Evolutionary conservation across 2,888 invertebrate genomes (phyloP).

Genomic region (Lamellibrachia satsuma): DNA sequence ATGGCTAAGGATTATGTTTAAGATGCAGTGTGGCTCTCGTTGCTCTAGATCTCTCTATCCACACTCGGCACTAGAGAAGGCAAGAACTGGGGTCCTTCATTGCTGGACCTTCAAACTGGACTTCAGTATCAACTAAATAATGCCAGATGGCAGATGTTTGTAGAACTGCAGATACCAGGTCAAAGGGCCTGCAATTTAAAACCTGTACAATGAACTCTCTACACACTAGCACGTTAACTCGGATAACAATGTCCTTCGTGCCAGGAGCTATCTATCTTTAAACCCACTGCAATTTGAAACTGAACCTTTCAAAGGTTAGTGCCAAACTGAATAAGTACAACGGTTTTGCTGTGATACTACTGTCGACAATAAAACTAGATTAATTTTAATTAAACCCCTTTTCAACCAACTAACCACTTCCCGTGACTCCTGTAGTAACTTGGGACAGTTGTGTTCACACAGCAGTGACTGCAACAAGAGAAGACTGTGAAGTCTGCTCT

Average conservation of each 20-base stretch:
- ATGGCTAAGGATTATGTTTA: not conserved
- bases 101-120: not conserved
- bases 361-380: no score
- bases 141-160: not conserved
- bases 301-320: no score
- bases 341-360: no score
- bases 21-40: not conserved
- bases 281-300: no score
- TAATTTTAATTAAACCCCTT: no score
- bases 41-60: not conserved
- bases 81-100: not conserved
- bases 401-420: slow-evolving; percentile 45
- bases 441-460: slow-evolving; percentile 46
- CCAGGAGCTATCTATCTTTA: no score
- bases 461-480: slow-evolving; percentile 53
- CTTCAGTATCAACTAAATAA: not conserved
- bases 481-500: slow-evolving; percentile 48
- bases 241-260: not conserved
- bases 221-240: not conserved
- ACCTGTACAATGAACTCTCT: not conserved
- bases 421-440: slow-evolving; percentile 44
- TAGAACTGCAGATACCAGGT: not conserved
- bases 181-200: not conserved
- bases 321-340: no score
- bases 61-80: not conserved